Conservation (phyloP, 2,797 vertebrate species). For the Macropodus opercularis region DNA sequence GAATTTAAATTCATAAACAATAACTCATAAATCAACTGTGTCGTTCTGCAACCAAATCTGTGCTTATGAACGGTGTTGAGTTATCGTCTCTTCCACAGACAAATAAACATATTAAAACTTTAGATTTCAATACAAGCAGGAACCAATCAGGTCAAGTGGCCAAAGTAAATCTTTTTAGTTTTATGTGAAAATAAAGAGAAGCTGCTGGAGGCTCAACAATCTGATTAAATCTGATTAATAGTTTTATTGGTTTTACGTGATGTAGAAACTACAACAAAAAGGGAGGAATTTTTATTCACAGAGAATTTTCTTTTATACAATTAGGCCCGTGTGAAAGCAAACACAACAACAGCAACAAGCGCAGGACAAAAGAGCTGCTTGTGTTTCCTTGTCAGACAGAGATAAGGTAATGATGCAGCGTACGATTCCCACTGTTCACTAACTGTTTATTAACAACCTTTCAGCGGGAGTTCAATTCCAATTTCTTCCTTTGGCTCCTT, state of each 20-base stretch:
- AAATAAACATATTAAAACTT: background rate
- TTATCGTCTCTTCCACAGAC: background rate
- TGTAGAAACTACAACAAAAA: slow-evolving; percentile 11
- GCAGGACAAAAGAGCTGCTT: background rate
- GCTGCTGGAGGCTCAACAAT: background rate
- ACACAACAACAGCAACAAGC: slow-evolving; percentile 12
- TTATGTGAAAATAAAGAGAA: slow-evolving; percentile 10
- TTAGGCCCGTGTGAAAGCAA: background rate
- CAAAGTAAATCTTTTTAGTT: slow-evolving; percentile 2
- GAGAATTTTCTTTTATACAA: slow-evolving; percentile 5
- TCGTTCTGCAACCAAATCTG: background rate
- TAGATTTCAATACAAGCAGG: too few relatives aligned
- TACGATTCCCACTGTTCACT: slow-evolving; percentile 17
- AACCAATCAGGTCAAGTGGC: too few relatives aligned
- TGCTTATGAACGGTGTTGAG: background rate
- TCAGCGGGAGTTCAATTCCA: slow-evolving; percentile 25
- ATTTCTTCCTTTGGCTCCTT: slow-evolving; percentile 23
- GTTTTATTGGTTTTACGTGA: slow-evolving; percentile 27
- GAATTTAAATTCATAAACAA: slow-evolving; percentile 15
- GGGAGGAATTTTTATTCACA: background rate
- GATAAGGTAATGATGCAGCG: slow-evolving; percentile 34
- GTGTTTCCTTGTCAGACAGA: slow-evolving; percentile 23
- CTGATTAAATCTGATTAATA: background rate
- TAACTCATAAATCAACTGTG: background rate
- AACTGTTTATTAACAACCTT: slow-evolving; percentile 45